A percentile compares a stretch with the other conserved stretches of the same genome.
Conservation (phyloP, 2,113 vertebrate species). For the Crotalus helleri region DNA sequence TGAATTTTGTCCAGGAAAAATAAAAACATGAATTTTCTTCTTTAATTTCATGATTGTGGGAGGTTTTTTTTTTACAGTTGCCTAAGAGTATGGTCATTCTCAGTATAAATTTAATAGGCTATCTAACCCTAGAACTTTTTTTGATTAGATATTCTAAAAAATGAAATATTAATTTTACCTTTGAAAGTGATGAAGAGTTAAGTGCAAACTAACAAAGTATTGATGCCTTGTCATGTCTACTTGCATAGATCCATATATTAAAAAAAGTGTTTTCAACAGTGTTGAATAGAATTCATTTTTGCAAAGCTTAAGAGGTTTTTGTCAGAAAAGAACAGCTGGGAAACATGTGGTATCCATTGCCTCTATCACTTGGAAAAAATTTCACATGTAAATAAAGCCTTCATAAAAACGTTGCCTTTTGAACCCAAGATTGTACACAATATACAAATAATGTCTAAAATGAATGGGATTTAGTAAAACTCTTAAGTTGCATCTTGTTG, state of each 20-base stretch:
- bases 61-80: not conserved
- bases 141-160: conserved; percentile 26
- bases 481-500: conserved; percentile 45
- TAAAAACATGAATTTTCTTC: not conserved
- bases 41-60: not conserved
- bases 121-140: conserved; percentile 9
- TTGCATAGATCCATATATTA: conserved; percentile 68
- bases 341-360: conserved; percentile 83
- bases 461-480: conserved; percentile 62
- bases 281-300: conserved; percentile 78
- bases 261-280: conserved; percentile 76
- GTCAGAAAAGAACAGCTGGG: conserved; percentile 80
- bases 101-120: not conserved
- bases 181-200: conserved; percentile 9
- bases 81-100: not conserved
- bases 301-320: conserved; percentile 72
- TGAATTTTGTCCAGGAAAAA: not conserved
- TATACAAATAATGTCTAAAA: conserved; percentile 74
- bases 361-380: conserved; percentile 82
- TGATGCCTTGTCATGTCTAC: conserved; percentile 49
- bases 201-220: conserved; percentile 57
- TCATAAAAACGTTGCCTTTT: conserved; percentile 78
- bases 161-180: conserved; percentile 32
- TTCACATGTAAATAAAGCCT: conserved; percentile 83
- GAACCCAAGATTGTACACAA: conserved; percentile 73